phyloP scores from a whole-genome alignment of 92 coral and sea anemone genomes.

The Anthopleura xanthogrammica region DNA sequence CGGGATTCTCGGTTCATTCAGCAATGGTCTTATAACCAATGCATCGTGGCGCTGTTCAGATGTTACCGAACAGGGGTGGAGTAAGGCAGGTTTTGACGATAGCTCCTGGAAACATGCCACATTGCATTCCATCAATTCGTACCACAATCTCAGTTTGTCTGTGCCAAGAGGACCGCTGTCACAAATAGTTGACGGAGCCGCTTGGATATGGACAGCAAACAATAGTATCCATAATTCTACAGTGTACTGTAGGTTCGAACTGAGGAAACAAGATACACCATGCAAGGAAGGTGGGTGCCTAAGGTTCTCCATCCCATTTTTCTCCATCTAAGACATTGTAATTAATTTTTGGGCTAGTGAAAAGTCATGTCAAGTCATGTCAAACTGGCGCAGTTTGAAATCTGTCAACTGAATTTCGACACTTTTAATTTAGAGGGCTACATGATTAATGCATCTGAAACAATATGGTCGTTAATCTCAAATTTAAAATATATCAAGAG shows the following conservation, averaged over 20 bases:
- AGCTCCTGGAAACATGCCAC: conserved; percentile 53
- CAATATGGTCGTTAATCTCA: too few relatives aligned
- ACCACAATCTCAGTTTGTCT: neutral
- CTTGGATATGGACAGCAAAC: conserved; percentile 76
- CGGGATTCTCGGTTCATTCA: conserved; percentile 63
- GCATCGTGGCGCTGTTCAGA: conserved; percentile 59
- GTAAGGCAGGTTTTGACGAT: conserved; percentile 55
- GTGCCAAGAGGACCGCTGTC: conserved; percentile 44
- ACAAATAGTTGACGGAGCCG: conserved; percentile 39
- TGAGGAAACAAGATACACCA: neutral
- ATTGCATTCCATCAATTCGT: conserved; percentile 31
- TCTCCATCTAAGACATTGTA: too few relatives aligned
- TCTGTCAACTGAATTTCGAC: too few relatives aligned
- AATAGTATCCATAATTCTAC: conserved; percentile 37
- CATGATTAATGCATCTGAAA: too few relatives aligned
- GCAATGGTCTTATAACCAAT: conserved; percentile 59
- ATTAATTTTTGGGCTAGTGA: too few relatives aligned
- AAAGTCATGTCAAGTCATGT: too few relatives aligned
- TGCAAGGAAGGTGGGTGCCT: too few relatives aligned
- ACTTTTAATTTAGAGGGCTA: too few relatives aligned
- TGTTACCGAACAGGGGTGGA: conserved; percentile 45
- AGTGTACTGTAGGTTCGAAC: conserved; percentile 60
- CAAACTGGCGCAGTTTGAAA: too few relatives aligned
- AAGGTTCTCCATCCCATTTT: too few relatives aligned
- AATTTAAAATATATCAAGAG: too few relatives aligned